A percentile compares a stretch with the other conserved stretches of the same genome.
These are phyloP conservation scores for Tiphia femorata DNA, from an alignment of 2,888 invertebrate genomes.

Conservation along the genomic window DNA sequence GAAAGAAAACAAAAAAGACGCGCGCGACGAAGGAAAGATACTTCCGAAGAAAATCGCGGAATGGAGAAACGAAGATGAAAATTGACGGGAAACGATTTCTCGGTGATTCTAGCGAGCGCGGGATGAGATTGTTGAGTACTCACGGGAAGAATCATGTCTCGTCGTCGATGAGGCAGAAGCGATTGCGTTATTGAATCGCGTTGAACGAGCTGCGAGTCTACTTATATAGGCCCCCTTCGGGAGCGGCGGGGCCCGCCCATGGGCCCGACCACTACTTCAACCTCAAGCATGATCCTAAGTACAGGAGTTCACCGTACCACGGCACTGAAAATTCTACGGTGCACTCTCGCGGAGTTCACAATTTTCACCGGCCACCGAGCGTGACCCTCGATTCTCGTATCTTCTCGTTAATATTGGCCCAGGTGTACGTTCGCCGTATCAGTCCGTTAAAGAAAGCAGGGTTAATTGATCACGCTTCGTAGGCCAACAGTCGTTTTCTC, in stretches of 20 bases:
- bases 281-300: conserved; percentile 38
- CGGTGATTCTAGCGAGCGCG: no score
- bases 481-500: no score
- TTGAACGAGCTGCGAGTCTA: conserved; percentile 56
- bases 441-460: no score
- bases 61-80: no score
- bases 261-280: conserved; percentile 62
- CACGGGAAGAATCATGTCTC: conserved; percentile 59
- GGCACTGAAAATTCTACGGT: conserved; percentile 48
- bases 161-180: conserved; percentile 55
- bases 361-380: conserved; percentile 22
- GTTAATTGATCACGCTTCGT: no score
- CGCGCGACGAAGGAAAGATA: no score
- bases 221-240: conserved; percentile 66
- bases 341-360: conserved; percentile 3
- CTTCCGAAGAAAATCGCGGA: no score
- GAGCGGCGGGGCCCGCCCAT: conserved; percentile 67
- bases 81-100: no score
- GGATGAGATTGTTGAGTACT: no score
- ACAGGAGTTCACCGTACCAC: conserved; percentile 37
- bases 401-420: no score
- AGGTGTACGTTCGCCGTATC: no score
- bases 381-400: conserved; percentile 16
- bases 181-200: conserved; percentile 64
- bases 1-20: no score